Evolutionary conservation across 2,888 invertebrate species (phyloP).

Genomic region (Luffia ferchaultella): DNA sequence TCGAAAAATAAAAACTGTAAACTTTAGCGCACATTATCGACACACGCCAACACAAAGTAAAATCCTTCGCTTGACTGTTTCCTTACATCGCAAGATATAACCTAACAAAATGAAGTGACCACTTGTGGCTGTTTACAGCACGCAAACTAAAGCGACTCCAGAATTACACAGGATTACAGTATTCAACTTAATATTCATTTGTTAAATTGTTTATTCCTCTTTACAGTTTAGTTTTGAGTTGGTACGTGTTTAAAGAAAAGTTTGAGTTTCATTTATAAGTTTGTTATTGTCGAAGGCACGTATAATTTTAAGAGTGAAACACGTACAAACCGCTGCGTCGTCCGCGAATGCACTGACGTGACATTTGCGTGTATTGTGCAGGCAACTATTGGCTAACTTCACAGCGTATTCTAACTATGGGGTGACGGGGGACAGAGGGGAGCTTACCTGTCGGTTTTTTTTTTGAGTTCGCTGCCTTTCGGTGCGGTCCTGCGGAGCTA

Average conservation of each 20-base stretch:
- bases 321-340: too few relatives aligned
- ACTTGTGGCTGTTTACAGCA: conserved; percentile 12
- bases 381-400: not conserved
- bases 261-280: not conserved
- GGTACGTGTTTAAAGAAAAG: not conserved
- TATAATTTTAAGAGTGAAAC: not conserved
- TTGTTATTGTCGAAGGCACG: not conserved
- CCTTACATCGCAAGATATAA: conserved; percentile 40
- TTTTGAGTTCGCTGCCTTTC: too few relatives aligned
- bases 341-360: not conserved
- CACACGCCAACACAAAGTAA: conserved; percentile 29
- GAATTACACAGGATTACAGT: conserved; percentile 37
- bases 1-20: not conserved
- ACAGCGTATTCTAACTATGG: not conserved
- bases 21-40: not conserved
- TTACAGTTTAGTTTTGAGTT: not conserved
- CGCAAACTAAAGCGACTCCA: conserved; percentile 32
- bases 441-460: not conserved
- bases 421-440: not conserved
- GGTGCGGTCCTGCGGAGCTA: too few relatives aligned
- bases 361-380: not conserved
- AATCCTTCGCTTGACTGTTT: conserved; percentile 37
- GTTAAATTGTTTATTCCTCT: not conserved
- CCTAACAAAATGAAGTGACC: conserved; percentile 39
- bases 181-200: not conserved